Evolutionary conservation across 1,140 invertebrate species (phyloP), one percentile per base, ranked within the genome.

Genomic region (Theocolax elegans): DNA sequence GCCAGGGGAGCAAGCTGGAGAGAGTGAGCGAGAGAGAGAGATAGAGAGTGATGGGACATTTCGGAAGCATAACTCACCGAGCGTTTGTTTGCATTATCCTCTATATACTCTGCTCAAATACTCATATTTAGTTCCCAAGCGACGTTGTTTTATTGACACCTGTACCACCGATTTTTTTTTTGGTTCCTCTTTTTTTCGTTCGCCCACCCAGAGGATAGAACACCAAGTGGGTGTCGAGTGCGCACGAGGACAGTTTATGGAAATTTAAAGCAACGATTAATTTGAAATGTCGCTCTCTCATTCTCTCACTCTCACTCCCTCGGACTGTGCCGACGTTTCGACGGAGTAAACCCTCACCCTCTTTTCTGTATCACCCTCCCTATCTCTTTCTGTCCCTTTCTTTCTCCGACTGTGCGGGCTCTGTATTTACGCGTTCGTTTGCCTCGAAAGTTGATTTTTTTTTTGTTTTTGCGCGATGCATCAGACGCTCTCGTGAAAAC

Each of bases 1-100:
- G n/a, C n/a, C n/a, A n/a, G n/a, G n/a, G n/a, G n/a, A n/a, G n/a
- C n/a, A n/a, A n/a, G n/a, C n/a, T n/a, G n/a, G n/a, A n/a, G n/a
- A 46, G 3, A 46, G 4, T 15, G n/a, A 46, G 19, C 9, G 15
- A 23, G 25, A 42, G 56, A 59, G 15, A 8, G 25, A 27, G 38
- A 44, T 10, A 25, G 17, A 49, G 31, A 42, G 9, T 12, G 21
- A 23, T 9, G n/a, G 15, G 40, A 69, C 60, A 72, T 56, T 51
- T 29, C 60, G 65, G 56, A 76, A 76, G 76, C 80, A 84, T 83
- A 82, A 83, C 76, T 85, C 79, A 83, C 73, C 67, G 76, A 77
- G 74, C 77, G 77, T 80, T 81, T 81, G 80, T 80, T 82, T 80
- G 78, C 78, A 84, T 83, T 83, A 83, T 83, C 79, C 79, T 75